Evolutionary conservation across 2,888 invertebrate species (phyloP).

Genomic region (Bombyx huttoni): DNA sequence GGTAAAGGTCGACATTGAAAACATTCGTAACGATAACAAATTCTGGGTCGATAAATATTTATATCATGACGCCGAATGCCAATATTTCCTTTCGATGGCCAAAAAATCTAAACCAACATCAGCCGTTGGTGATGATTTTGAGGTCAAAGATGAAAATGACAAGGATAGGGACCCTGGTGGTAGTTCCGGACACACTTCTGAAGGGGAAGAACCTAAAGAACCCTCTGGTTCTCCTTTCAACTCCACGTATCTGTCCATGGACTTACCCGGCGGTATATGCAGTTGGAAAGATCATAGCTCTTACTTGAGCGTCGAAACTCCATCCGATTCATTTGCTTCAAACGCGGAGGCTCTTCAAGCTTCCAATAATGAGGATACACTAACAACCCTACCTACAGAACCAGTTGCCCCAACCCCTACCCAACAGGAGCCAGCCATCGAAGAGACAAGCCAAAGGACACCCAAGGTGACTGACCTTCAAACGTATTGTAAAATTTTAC

Average conservation of each 20-base stretch:
- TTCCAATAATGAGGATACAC: conserved; percentile 61
- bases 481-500: conserved; percentile 68
- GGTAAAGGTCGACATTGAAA: conserved; percentile 28
- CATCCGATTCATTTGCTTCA: conserved; percentile 27
- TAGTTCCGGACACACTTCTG: conserved; percentile 71
- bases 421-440: conserved; percentile 51
- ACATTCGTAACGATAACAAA: conserved; percentile 53
- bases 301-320: conserved; percentile 76
- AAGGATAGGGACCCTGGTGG: conserved; percentile 75
- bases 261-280: conserved; percentile 84
- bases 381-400: conserved; percentile 56
- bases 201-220: conserved; percentile 41
- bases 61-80: conserved; percentile 78
- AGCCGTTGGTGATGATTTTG: conserved; percentile 21
- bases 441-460: conserved; percentile 37
- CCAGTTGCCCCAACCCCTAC: conserved; percentile 54
- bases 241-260: conserved; percentile 78
- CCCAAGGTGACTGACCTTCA: conserved; percentile 67
- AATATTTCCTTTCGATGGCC: conserved; percentile 70
- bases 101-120: conserved; percentile 41
- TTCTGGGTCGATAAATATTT: conserved; percentile 75
- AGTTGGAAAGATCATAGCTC: conserved; percentile 88
- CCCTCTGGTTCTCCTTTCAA: conserved; percentile 40
- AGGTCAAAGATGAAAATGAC: conserved; percentile 64
- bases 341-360: conserved; percentile 22